These are phyloP conservation scores for Ctenosaura bakeri DNA, from an alignment of 2,797 vertebrate species.

Conservation along the genomic window DNA sequence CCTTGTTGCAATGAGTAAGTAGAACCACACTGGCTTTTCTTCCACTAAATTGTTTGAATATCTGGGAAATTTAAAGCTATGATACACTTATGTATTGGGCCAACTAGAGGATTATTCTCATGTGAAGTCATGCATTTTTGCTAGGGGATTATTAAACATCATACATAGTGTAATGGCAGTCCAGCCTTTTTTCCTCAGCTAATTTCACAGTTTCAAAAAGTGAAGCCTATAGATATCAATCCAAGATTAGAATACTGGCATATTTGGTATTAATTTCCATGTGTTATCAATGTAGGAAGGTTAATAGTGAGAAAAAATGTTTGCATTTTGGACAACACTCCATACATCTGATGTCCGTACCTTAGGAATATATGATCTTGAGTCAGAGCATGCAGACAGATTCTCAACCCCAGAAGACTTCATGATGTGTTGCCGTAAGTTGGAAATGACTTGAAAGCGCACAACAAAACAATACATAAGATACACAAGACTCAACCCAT, in stretches of 20 bases:
- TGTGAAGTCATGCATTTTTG: background rate
- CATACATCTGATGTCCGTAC: no score
- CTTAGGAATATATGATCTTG: no score
- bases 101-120: background rate
- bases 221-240: background rate
- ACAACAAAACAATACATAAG: no score
- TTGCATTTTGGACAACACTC: background rate
- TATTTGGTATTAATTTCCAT: background rate
- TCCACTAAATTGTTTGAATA: background rate
- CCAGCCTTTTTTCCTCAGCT: background rate
- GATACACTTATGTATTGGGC: background rate
- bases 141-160: background rate
- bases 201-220: no score
- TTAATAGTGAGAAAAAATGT: background rate
- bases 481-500: no score
- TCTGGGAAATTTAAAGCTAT: background rate
- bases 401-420: no score
- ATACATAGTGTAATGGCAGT: background rate
- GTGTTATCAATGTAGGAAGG: background rate
- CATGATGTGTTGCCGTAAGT: no score
- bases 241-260: background rate
- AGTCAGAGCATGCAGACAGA: background rate
- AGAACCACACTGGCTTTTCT: background rate
- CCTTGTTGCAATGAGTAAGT: background rate
- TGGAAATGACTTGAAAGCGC: no score